Base-by-base conservation (phyloP, 1,140 invertebrate genomes). In the Dinothrombium tinctorium region DNA sequence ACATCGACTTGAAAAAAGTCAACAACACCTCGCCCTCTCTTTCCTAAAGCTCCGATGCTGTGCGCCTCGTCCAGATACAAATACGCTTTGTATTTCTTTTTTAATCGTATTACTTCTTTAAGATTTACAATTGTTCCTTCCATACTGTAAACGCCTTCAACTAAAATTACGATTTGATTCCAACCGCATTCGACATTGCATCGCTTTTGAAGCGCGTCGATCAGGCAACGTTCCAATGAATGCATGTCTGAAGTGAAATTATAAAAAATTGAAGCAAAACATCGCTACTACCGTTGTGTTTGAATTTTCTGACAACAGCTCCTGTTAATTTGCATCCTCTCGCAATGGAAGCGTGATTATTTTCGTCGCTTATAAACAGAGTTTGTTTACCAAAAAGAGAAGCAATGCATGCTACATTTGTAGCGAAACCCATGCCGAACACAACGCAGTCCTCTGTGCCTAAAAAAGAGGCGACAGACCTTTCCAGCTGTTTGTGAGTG, bases 381-480 rank as follows among this genome's bases (percentile, higher is more conserved):
- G 79, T 79, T 28, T 76, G 78, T 49, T 79, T 71, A 9, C 69
- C 70, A 12, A 94, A 58, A 4, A 99, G 60, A n/a, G 73, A 73
- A 0, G 90, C 87, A 47, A 96, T 66, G 56, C 89, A 92, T 43
- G 95, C 68, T 0, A 86, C 70, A 63, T 98, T 99, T 2, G 92
- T 98, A 17, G 86, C 89, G 61, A 95, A 98, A 7, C 92, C 92
- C 92, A 98, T 98, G 33, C 83, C 84, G 59, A 94, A 84, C 11
- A 86, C 80, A 44, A 96, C 78, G 2, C 84, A 80, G 47, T 74
- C 86, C 57, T 98, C 90, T 0, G 78, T 74, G n/a, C 84, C 83
- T 15, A 96, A 54, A 67, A 84, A 98, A 50, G 72, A 62, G 1
- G 90, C 86, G 1, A 84, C 77, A 31, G 81, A 54, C 35, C 62